Evolutionary conservation across 2,797 vertebrate species (phyloP), one percentile per base, ranked within the genome.

Genomic region (Eulemur mongoz): DNA sequence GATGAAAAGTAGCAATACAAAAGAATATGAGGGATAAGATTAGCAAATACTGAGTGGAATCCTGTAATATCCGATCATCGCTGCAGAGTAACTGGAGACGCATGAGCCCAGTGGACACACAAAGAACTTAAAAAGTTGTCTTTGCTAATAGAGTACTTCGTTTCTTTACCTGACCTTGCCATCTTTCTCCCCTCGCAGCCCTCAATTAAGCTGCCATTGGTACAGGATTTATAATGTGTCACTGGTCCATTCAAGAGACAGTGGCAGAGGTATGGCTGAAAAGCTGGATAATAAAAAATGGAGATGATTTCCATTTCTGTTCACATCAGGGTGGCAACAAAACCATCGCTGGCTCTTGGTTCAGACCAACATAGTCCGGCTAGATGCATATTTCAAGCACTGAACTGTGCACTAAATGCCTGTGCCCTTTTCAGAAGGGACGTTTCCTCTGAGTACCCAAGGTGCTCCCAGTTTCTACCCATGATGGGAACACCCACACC

Each of bases 151-250:
- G 35, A 43, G 30, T 18, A 52, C 86, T 75, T 96, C n/a, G 1
- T 72, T 70, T 75, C 72, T 83, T 83, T 89, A 38, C 94, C 59
- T 85, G 59, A 94, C 93, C 70, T 85, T 91, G 61, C 80, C 10
- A 45, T 94, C 6, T 4, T 78, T 8, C 15, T 91, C 32, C 30
- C 13, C 18, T 52, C 87, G 90, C 67, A 12, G 67, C 27, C 57
- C 72, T 91, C 81, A 50, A 72, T 96, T 92, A 88, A 95, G 89
- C 87, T 89, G 73, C 81, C 94, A 72, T 45, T 93, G 89, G 25
- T 75, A 83, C 9, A 83, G 76, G 76, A 95, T 95, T 97, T 97
- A 96, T 94, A 96, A 91, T 7, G 91, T 97, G 81, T 78, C 67
- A 40, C 15, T 83, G 40, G 83, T 65, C 50, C 70, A 25, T 94